Percentiles rank a stretch among this genome's conserved stretches.
Evolutionary conservation across 2,113 vertebrate genomes (phyloP).

Genomic region (Callocephalon fimbriatum): DNA sequence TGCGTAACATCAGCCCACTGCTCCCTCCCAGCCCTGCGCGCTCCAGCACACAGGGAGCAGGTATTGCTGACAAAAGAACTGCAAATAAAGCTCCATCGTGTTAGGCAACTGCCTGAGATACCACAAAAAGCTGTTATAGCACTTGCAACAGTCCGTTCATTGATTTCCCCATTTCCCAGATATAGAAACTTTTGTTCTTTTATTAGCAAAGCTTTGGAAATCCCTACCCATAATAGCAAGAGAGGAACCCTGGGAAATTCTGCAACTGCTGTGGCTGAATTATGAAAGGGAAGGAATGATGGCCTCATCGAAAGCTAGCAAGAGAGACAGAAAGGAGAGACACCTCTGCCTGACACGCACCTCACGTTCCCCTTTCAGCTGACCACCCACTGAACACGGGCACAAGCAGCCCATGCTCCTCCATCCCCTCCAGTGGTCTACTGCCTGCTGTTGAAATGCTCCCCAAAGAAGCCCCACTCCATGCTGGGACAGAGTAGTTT

Average conservation of each 20-base stretch:
- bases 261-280: slow-evolving; percentile 28
- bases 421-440: neutral
- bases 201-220: slow-evolving; percentile 40
- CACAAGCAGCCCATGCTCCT: neutral
- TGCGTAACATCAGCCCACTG: rapidly evolving
- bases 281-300: neutral
- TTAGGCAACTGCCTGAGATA: neutral
- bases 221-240: neutral
- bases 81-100: neutral
- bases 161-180: slow-evolving; percentile 52
- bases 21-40: neutral
- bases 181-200: neutral
- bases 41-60: neutral
- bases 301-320: rapidly evolving
- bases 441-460: neutral
- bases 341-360: neutral
- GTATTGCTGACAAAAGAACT: neutral
- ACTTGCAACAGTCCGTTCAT: slow-evolving; percentile 11
- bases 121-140: slow-evolving; percentile 20
- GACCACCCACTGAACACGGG: rapidly evolving
- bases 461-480: neutral
- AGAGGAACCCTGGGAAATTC: neutral
- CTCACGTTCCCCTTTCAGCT: neutral
- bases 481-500: neutral
- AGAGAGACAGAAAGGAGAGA: neutral